Conservation (phyloP, 2,888 invertebrate species). For the Scaptomyza flava region DNA sequence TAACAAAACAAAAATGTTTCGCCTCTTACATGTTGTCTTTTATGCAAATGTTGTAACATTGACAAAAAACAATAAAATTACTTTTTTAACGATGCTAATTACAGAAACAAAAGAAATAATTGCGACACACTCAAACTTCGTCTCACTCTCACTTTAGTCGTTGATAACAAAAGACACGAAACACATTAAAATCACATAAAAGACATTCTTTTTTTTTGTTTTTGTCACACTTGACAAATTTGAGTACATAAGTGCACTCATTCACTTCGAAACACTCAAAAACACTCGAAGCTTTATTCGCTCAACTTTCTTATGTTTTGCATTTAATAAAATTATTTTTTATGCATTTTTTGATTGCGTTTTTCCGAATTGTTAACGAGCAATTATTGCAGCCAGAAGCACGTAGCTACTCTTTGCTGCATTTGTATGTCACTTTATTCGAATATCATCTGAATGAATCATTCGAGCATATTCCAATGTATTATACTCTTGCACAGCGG, state of each 20-base stretch:
- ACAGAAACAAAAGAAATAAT: slow-evolving; percentile 39
- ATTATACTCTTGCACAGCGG: slow-evolving; percentile 2
- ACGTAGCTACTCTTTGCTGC: slow-evolving; percentile 26
- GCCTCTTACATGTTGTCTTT: slow-evolving; percentile 9
- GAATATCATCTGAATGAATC: slow-evolving; percentile 23
- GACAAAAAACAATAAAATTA: slow-evolving; percentile 45
- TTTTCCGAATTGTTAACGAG: slow-evolving; percentile 7
- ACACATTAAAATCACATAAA: slow-evolving; percentile 63
- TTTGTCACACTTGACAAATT: slow-evolving; percentile 24
- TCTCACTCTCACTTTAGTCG: too few species aligned
- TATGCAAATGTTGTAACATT: slow-evolving; percentile 39
- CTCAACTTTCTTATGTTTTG: slow-evolving; percentile 10
- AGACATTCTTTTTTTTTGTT: slow-evolving; percentile 26
- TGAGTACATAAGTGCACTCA: slow-evolving; percentile 6
- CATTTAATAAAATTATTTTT: slow-evolving; percentile 14
- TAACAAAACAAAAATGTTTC: background rate
- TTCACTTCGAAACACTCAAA: background rate
- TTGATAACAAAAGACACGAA: slow-evolving; percentile 9
- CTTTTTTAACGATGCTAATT: slow-evolving; percentile 40
- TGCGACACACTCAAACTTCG: slow-evolving; percentile 11
- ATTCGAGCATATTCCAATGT: slow-evolving; percentile 5
- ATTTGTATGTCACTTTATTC: slow-evolving; percentile 23
- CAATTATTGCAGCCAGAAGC: slow-evolving; percentile 29
- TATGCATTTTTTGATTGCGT: slow-evolving; percentile 4
- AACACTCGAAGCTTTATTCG: slow-evolving; percentile 7